Evolutionary conservation across 2,888 invertebrate genomes (phyloP), one percentile per base, ranked within the genome.

Genomic region (Drosophila emarginata): DNA sequence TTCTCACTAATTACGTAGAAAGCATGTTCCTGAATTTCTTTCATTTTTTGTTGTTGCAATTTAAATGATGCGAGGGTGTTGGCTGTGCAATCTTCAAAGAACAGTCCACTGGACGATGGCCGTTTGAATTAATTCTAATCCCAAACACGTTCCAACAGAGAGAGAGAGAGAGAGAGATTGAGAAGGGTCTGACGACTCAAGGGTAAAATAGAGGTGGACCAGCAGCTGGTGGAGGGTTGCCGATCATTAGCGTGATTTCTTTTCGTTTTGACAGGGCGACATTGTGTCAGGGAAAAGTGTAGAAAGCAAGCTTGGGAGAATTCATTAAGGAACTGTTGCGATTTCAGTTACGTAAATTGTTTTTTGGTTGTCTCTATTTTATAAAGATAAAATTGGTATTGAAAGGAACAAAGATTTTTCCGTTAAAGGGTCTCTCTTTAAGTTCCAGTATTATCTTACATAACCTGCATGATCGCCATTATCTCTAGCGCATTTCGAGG

Each of bases 1-100:
- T 74, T 67, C 70, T 73, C 83, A 84, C 86, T 84, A 84, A 84
- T 84, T 84, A 84, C 86, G 78, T 78, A 83, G 72, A 75, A 79
- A 81, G 75, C 78, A 78, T 79, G 81, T 74, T 70, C 72, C 53
- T 68, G 63, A 45, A 69, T 60, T 54, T 51, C 2, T 9, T 9
- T 32, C 53, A 54, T 61, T 23, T 11, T 12, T 54, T 39, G n/a
- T 26, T 23, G 65, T 54, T 80, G 83, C 83, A 83, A 83, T 84
- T 79, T 72, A 67, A 80, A 83, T 83, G 74, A 56, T 40, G 53
- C 51, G 63, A 59, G 72, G 73, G 70, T 68, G 79, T 69, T 73
- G 74, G 54, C 40, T 54, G 52, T 79, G 76, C 81, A 79, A 57
- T 68, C 72, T 67, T 69, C 72, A 69, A 72, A 78, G 59, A 50